Conservation (phyloP, 2,113 vertebrate genomes). For the Bothrops jararaca region DNA sequence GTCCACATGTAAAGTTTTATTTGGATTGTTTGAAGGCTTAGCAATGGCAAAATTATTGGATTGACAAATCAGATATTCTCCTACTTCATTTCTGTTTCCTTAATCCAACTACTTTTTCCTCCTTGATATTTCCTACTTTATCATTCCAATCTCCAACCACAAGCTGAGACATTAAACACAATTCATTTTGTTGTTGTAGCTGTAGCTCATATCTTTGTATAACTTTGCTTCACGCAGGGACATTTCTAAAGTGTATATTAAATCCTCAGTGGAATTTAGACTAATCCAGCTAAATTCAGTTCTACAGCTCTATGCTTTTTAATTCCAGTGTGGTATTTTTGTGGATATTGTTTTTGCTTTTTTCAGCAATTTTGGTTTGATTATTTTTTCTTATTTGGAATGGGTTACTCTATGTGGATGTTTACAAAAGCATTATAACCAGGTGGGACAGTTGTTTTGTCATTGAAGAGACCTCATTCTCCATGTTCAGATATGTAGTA, state of each 20-base stretch:
- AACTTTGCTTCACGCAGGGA: slow-evolving; percentile 19
- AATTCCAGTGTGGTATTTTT: not conserved
- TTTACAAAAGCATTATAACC: slow-evolving; percentile 17
- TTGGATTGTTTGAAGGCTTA: not conserved
- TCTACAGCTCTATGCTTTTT: not conserved
- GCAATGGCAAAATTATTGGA: not conserved
- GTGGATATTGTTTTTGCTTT: no score
- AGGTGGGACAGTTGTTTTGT: not conserved
- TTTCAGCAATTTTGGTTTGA: no score
- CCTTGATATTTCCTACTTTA: no score
- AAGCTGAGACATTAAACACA: slow-evolving; percentile 6
- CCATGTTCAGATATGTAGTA: not conserved
- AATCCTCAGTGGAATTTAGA: slow-evolving; percentile 17
- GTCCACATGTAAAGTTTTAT: not conserved
- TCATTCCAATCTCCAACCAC: accelerated
- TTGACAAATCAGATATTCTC: not conserved
- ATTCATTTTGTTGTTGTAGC: slow-evolving; percentile 27
- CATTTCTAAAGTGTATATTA: slow-evolving; percentile 20
- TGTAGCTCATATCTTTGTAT: slow-evolving; percentile 28
- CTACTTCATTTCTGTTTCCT: not conserved
- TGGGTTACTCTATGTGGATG: no score
- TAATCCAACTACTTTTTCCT: no score
- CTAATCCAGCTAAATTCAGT: slow-evolving; percentile 13
- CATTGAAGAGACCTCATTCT: not conserved
- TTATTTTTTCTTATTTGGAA: no score